Conservation (phyloP, 2,888 invertebrate species). For the Metopia argyrocephala region DNA sequence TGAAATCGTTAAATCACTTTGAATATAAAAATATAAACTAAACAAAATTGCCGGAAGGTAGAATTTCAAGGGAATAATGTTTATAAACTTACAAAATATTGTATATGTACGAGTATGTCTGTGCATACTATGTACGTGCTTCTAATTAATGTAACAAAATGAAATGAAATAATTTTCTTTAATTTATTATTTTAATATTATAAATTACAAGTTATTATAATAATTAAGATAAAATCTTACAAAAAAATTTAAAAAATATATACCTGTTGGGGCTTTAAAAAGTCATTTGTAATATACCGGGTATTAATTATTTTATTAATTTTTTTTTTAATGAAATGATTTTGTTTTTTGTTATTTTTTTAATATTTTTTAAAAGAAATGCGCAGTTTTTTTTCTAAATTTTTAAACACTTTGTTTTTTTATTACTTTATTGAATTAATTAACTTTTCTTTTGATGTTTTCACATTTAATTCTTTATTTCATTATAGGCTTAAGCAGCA, state of each 20-base stretch:
- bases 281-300: neutral
- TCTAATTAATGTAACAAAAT: neutral
- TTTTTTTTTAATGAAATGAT: too few species aligned
- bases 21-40: neutral
- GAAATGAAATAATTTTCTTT: neutral
- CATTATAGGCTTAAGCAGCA: too few species aligned
- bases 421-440: neutral
- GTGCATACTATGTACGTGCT: too few species aligned
- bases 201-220: neutral
- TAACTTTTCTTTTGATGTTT: neutral
- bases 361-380: neutral
- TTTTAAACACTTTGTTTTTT: neutral
- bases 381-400: neutral
- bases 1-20: neutral
- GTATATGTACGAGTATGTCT: neutral
- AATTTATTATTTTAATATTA: neutral
- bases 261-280: neutral
- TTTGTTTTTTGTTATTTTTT: too few species aligned
- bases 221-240: neutral
- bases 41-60: slow-evolving; percentile 40
- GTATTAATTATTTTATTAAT: neutral
- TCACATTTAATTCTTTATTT: too few species aligned
- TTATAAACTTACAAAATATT: neutral
- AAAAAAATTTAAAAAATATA: neutral
- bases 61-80: slow-evolving; percentile 10